Evolutionary conservation across 1,140 invertebrate genomes (phyloP).

Genomic region (Caenorhabditis inopinata): DNA sequence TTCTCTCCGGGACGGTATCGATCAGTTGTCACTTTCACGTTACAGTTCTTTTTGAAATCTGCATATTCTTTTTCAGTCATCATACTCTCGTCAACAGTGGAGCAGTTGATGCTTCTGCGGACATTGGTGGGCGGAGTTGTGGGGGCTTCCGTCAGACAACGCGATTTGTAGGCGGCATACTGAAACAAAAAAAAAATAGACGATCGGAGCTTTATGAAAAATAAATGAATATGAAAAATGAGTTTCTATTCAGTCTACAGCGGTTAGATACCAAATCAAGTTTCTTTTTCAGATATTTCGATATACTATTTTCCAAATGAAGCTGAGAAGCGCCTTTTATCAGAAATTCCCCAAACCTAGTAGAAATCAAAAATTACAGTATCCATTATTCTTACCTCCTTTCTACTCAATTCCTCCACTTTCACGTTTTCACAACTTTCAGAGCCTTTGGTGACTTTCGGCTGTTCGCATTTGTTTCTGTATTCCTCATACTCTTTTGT

Average conservation of each 20-base stretch:
- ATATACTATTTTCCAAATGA: too few relatives aligned
- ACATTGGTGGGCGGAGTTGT: neutral
- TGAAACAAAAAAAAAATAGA: neutral
- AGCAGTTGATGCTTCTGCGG: neutral
- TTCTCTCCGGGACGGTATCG: conserved; percentile 21
- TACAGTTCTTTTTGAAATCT: conserved; percentile 5
- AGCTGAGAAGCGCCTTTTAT: too few relatives aligned
- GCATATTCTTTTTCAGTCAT: neutral
- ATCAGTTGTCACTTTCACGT: conserved; percentile 8
- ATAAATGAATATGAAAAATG: too few relatives aligned
- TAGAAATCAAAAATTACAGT: too few relatives aligned
- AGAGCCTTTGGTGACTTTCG: neutral
- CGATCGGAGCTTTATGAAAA: too few relatives aligned
- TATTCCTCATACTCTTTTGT: neutral
- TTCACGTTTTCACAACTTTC: neutral
- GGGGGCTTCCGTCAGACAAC: neutral
- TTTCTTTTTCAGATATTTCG: too few relatives aligned
- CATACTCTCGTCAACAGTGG: neutral
- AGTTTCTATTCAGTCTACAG: too few relatives aligned
- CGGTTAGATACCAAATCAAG: too few relatives aligned
- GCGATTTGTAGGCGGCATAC: neutral
- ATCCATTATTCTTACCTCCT: neutral
- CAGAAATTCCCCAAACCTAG: too few relatives aligned
- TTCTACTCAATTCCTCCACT: neutral
- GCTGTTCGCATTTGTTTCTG: neutral